Evolutionary conservation across 2,797 vertebrate genomes (phyloP), one percentile per base, ranked within the genome.

Genomic region (Natrix natrix): DNA sequence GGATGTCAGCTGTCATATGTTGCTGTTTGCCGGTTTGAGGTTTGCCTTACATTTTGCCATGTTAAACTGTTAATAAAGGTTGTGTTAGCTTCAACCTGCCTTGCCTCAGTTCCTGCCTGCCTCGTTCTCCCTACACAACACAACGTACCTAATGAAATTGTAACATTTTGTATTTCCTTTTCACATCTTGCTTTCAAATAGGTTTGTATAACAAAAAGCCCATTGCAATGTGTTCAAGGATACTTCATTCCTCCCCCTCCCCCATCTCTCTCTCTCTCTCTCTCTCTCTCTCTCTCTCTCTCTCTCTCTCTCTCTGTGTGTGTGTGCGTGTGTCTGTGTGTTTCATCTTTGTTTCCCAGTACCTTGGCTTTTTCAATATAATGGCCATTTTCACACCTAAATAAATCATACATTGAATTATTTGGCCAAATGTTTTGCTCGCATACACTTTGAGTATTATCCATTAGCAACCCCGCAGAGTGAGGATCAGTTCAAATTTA

Each of bases 401-500:
- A 98, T 98, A 98, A 98, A 98, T 98, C 97, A 98, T 98, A 98
- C 98, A 98, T 98, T 97, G 97, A 98, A 97, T 97, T 94, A 96
- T 94, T 98, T 94, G 97, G 98, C 97, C 97, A 96, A 95, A 96
- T 97, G 97, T 98, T 98, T 97, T 97, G 96, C 97, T 97, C 98
- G 98, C 98, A 98, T 98, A 98, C 97, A 97, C 98, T 98, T 98
- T 97, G 98, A 98, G 97, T 97, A 97, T 97, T 98, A 98, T 97
- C 98, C 98, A 97, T 95, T 97, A 98, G 96, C 88, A 6, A 95
- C 92, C 93, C 90, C 94, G 92, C 94, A 90, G 60, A 5, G 92
- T 94, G 93, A 95, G 96, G 96, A 97, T 95, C 91, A 97, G 86
- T 95, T 97, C 94, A 92, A 83, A 92, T 96, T 95, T 97, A 96